Evolutionary conservation across 2,888 invertebrate genomes (phyloP).

Genomic region (Spilarctia lutea): DNA sequence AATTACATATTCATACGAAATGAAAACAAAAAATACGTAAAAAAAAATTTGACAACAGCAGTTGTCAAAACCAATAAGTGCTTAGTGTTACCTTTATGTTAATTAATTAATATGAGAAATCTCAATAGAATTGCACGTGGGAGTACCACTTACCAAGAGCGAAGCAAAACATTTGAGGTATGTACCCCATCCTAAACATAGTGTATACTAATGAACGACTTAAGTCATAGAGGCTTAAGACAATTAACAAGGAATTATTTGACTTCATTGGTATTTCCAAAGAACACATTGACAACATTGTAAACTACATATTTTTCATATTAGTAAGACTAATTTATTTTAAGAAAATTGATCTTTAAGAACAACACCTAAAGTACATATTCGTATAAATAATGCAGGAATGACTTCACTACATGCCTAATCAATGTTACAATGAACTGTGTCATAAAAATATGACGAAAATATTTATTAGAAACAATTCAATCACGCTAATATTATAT

Average conservation of each 20-base stretch:
- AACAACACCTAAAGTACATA: background rate
- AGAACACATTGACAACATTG: background rate
- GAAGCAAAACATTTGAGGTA: conserved; percentile 24
- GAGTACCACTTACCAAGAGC: conserved; percentile 44
- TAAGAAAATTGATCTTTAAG: background rate
- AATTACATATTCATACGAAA: no score
- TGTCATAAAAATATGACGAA: conserved; percentile 35
- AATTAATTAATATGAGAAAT: conserved; percentile 36
- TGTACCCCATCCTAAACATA: conserved; percentile 20
- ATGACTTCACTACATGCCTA: conserved; percentile 16
- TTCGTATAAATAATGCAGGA: background rate
- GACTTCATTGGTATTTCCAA: background rate
- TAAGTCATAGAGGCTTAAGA: background rate
- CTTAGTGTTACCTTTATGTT: background rate
- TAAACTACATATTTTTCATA: background rate
- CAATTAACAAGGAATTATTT: background rate
- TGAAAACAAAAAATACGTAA: no score
- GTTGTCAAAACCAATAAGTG: background rate
- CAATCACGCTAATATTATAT: conserved; percentile 5
- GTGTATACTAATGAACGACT: conserved; percentile 10
- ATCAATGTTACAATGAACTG: conserved; percentile 17
- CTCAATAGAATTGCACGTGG: conserved; percentile 37
- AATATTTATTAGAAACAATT: conserved; percentile 9
- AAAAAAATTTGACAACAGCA: background rate
- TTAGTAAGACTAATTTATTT: background rate